Base-by-base conservation (phyloP, 2,113 vertebrate species). In the Mesoclemmys tuberculata region DNA sequence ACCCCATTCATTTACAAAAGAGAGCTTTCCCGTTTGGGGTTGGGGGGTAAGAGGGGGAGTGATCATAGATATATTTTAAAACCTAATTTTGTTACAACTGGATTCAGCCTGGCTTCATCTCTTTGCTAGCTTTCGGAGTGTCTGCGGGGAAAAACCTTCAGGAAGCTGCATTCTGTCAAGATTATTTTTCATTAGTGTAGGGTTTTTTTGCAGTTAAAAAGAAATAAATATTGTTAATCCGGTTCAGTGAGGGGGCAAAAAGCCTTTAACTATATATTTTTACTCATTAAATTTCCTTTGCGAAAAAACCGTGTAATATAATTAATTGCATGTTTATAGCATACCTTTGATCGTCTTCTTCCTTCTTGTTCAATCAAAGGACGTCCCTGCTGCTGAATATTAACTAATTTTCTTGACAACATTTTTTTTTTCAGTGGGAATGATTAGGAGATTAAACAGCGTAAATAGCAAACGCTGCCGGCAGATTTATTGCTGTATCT, bases 141-240 rank as follows among this genome's bases (percentile, higher is more conserved):
- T 93, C 95, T 89, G 97, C 64, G 18, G 92, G 95, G 87, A 18
- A 24, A 94, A 90, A 92, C 95, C 97, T 97, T 93, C 35, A 94
- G 95, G 96, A 97, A 95, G 93, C 94, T 86, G 80, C 90, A 82
- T 52, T 89, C 96, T 97, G 97, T 97, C 97, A 97, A 94, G 92
- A 97, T 94, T 94, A 92, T 95, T 97, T 96, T 96, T 84, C 97
- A 96, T 97, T 96, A 97, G 71, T 52, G 78, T 93, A 46, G 8
- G 94, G 84, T 95, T 97, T 89, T 49, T 89, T 78, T 78, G 3
- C 27, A 89, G 94, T 94, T 93, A 92, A 94, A 94, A 96, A 96
- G 97, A 90, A 97, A 96, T 94, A 96, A 97, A 96, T 84, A 93
- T 85, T 91, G 94, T 95, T 97, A 94, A 96, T 97, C 95, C 96